Evolutionary conservation across 2,888 invertebrate genomes (phyloP), one percentile per base, ranked within the genome.

Genomic region (Acronicta alni): DNA sequence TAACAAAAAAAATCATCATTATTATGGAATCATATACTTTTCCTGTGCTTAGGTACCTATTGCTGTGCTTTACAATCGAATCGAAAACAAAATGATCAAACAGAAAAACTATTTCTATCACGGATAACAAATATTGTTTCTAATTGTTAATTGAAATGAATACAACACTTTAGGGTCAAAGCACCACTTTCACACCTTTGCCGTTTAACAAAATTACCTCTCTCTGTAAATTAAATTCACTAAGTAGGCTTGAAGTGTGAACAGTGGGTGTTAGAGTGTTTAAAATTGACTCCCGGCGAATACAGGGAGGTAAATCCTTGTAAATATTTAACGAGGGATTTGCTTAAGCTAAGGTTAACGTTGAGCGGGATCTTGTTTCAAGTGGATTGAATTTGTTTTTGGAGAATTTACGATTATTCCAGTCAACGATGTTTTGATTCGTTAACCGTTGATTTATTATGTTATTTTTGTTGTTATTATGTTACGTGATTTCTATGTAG

Each of bases 311-410:
- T 51, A 57, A 69, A 72, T 65, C 57, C 32, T 52, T 41, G 67
- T 76, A 54, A 72, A 77, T 77, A 78, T 70, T 77, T 75, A 70
- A 77, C 57, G 55, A 66, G 63, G 65, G 52, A 57, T 64, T 64
- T 46, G 54, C 30, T 32, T n/a, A 44, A 26, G 15, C 55, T 55
- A 32, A 23, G 30, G 32, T 67, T 20, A 69, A 54, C 42, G 43
- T 37, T 44, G 30, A 57, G 30, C 26, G 43, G 32, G 18, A 48
- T 55, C 44, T 37, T 18, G 58, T 57, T 53, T 16, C 7, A 26
- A 30, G 38, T 3, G 9, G 45, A 62, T 69, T 66, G 66, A 66
- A 66, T 73, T 57, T 23, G 16, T 32, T 41, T 63, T 57, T 9
- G 26, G 15, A 0, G n/a, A 7, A n/a, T 18, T 37, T 38, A 45